These are phyloP conservation scores for Mizuhopecten yessoensis DNA, from an alignment of 1,140 invertebrate genomes.

Conservation along the genomic window DNA sequence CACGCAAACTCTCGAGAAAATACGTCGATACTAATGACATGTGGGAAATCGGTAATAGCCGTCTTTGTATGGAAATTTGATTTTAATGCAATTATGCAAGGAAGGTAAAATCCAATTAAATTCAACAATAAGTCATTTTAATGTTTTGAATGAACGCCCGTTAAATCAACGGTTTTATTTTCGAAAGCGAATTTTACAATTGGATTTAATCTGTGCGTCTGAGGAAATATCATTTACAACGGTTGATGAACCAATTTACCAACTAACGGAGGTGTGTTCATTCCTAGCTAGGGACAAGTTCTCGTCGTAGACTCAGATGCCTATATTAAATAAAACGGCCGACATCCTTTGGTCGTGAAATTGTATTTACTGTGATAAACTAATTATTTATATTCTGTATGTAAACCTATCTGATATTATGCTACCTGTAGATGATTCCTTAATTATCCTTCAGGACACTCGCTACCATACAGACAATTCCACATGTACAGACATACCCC, in stretches of 20 bases:
- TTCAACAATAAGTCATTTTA: background rate
- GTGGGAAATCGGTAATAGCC: background rate
- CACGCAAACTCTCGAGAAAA: background rate
- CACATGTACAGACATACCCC: no score
- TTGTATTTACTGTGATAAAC: no score
- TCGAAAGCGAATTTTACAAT: background rate
- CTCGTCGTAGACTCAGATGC: no score
- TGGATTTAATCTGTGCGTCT: background rate
- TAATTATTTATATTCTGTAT: no score
- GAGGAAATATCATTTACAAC: background rate
- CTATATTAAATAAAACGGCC: no score
- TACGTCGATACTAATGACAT: background rate
- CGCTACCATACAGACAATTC: no score
- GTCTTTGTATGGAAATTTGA: background rate
- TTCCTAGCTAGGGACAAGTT: no score
- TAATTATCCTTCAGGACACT: no score
- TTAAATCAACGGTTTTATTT: background rate
- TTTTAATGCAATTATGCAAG: background rate
- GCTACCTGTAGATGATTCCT: no score
- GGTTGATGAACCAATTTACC: background rate
- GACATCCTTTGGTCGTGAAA: no score
- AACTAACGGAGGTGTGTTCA: no score
- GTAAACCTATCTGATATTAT: no score
- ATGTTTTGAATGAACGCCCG: background rate
- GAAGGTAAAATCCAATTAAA: constrained; percentile 20